A percentile compares a stretch with the other conserved stretches of the same genome.
Evolutionary conservation across 2,797 vertebrate genomes (phyloP).

Genomic region (Syngnathus acus): DNA sequence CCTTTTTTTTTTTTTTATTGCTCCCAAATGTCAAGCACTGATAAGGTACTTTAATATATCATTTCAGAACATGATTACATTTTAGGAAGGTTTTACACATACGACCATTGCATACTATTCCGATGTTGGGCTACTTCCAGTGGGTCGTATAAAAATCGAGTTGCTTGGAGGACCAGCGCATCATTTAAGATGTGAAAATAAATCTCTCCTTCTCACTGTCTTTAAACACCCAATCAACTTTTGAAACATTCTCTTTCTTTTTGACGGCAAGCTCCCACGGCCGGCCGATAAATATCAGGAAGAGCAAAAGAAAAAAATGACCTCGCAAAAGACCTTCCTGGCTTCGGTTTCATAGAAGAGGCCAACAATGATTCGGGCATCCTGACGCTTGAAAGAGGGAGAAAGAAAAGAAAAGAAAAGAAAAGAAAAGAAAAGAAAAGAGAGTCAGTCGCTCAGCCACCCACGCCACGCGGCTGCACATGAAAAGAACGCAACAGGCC

Average conservation of each 20-base stretch:
- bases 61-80: neutral
- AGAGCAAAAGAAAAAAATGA: slow-evolving; percentile 31
- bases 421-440: slow-evolving; percentile 19
- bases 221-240: neutral
- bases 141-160: neutral
- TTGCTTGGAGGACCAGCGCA: neutral
- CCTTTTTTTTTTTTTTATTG: slow-evolving; percentile 1
- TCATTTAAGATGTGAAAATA: no score
- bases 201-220: no score
- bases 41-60: neutral
- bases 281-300: neutral
- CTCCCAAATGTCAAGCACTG: slow-evolving; percentile 2
- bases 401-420: slow-evolving; percentile 6
- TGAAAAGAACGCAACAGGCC: slow-evolving; percentile 10
- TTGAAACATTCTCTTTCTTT: neutral
- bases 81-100: neutral
- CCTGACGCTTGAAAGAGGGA: slow-evolving; percentile 71
- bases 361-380: slow-evolving; percentile 87
- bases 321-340: slow-evolving; percentile 91
- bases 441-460: slow-evolving; percentile 2
- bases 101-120: neutral
- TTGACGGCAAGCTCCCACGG: neutral
- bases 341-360: slow-evolving; percentile 91
- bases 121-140: neutral
- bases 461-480: neutral